Conservation (phyloP, 1,140 invertebrate species). For the Drosophila guanche region DNA sequence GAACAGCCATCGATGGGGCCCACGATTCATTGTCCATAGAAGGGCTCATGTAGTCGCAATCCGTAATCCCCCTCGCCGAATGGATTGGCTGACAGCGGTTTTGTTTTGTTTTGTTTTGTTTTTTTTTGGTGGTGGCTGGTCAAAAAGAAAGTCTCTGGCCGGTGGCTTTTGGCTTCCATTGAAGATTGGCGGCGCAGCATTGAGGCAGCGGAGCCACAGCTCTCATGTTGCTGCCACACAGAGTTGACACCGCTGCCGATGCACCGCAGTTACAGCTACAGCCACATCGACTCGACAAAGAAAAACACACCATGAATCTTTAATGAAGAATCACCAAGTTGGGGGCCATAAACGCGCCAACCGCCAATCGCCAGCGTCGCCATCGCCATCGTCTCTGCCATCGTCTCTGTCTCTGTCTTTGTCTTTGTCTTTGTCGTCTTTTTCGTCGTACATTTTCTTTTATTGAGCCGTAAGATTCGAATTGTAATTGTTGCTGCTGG, state of each 20-base stretch:
- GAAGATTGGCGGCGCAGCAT: slow-evolving; percentile 63
- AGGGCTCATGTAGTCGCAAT: slow-evolving; percentile 21
- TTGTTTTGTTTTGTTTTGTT: slow-evolving; percentile 12
- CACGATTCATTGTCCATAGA: slow-evolving; percentile 40
- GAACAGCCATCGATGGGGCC: slow-evolving; percentile 47
- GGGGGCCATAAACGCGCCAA: slow-evolving; percentile 52
- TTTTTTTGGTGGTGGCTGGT: slow-evolving; percentile 68
- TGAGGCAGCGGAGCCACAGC: slow-evolving; percentile 52
- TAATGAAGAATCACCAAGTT: slow-evolving; percentile 78
- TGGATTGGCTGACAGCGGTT: too few species aligned
- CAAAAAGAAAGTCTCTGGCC: slow-evolving; percentile 67
- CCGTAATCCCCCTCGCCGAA: slow-evolving; percentile 20
- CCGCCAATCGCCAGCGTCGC: slow-evolving; percentile 35
- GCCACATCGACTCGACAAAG: slow-evolving; percentile 45
- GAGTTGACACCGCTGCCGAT: slow-evolving; percentile 16
- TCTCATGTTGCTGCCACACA: too few species aligned
- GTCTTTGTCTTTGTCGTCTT: slow-evolving; percentile 2
- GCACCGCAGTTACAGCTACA: slow-evolving; percentile 46
- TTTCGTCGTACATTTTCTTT: slow-evolving; percentile 72
- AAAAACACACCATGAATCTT: slow-evolving; percentile 82
- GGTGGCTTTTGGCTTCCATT: slow-evolving; percentile 40
- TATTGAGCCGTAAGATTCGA: slow-evolving; percentile 74
- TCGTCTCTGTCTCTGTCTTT: slow-evolving; percentile 10
- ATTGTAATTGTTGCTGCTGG: slow-evolving; percentile 23
- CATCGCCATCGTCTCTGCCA: too few species aligned